Evolutionary conservation across 2,888 invertebrate species (phyloP).

Genomic region (Acholoe squamosa): DNA sequence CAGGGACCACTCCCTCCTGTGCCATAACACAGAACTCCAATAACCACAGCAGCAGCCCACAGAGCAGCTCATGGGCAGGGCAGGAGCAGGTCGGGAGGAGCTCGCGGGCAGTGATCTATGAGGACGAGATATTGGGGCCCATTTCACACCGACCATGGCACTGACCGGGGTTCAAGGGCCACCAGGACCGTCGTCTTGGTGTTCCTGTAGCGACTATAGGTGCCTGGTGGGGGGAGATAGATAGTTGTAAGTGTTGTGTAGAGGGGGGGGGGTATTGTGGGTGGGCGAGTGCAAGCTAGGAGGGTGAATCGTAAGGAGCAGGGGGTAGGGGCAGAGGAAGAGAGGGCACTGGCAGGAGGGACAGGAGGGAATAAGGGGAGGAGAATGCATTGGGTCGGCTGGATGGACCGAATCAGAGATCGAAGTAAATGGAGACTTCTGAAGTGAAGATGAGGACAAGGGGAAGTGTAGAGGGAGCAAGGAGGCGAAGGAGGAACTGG

Average conservation of each 20-base stretch:
- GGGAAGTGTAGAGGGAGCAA: too few relatives aligned
- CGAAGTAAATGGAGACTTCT: too few relatives aligned
- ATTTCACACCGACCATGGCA: constrained; percentile 11
- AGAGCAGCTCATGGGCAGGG: background rate
- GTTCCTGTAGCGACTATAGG: background rate
- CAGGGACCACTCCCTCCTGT: background rate
- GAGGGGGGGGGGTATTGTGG: background rate
- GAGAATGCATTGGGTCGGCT: too few relatives aligned
- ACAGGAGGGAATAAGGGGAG: too few relatives aligned
- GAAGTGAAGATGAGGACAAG: too few relatives aligned
- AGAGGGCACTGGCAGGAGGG: background rate
- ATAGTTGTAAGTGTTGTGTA: too few relatives aligned
- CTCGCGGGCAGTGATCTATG: constrained; percentile 24
- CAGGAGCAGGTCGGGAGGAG: background rate
- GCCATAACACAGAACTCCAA: background rate
- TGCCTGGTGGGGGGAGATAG: background rate
- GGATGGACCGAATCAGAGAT: too few relatives aligned
- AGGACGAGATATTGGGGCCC: background rate
- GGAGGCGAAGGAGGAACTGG: too few relatives aligned
- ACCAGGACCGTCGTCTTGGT: background rate
- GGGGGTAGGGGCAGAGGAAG: background rate
- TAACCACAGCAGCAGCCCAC: too few relatives aligned
- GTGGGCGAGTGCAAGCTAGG: too few relatives aligned
- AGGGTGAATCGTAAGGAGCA: background rate
- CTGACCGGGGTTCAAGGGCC: background rate